Evolutionary conservation across 2,888 invertebrate genomes (phyloP).

Genomic region (Ectemnius cavifrons): DNA sequence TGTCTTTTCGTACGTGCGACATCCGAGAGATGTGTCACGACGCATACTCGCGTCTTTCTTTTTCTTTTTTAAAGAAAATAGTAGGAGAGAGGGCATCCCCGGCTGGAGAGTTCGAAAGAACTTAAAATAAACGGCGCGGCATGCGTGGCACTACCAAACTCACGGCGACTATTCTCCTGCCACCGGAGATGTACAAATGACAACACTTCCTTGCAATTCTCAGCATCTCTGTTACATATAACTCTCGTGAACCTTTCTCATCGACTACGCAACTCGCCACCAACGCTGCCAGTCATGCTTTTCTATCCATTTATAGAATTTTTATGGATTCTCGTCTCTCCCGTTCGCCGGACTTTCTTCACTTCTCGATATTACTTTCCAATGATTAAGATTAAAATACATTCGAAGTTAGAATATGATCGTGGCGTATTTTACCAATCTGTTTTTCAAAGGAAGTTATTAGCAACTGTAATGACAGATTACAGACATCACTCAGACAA

Average conservation of each 20-base stretch:
- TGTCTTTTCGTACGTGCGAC: conserved; percentile 19
- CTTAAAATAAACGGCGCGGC: conserved; percentile 71
- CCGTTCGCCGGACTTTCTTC: neutral
- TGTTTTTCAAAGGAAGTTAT: too few relatives aligned
- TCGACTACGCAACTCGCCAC: conserved; percentile 10
- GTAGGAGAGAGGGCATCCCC: conserved; percentile 19
- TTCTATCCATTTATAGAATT: conserved; percentile 16
- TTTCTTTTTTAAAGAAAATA: conserved; percentile 40
- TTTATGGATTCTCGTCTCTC: neutral
- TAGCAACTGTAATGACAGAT: too few relatives aligned
- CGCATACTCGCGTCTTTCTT: conserved; percentile 18
- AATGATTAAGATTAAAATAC: too few relatives aligned
- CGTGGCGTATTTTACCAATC: too few relatives aligned
- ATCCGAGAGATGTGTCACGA: conserved; percentile 7
- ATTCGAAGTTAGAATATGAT: too few relatives aligned
- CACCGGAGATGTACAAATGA: conserved; percentile 25
- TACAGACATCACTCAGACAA: too few relatives aligned
- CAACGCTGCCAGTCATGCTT: conserved; percentile 1
- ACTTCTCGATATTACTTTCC: too few relatives aligned
- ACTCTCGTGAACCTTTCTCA: conserved; percentile 33
- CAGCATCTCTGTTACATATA: neutral
- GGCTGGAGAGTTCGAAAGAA: conserved; percentile 69
- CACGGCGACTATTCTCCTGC: conserved; percentile 41
- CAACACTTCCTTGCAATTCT: conserved; percentile 52
- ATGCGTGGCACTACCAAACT: conserved; percentile 21